Evolutionary conservation across 2,797 vertebrate species (phyloP), one percentile per base, ranked within the genome.

Genomic region (Rachycentron canadum): DNA sequence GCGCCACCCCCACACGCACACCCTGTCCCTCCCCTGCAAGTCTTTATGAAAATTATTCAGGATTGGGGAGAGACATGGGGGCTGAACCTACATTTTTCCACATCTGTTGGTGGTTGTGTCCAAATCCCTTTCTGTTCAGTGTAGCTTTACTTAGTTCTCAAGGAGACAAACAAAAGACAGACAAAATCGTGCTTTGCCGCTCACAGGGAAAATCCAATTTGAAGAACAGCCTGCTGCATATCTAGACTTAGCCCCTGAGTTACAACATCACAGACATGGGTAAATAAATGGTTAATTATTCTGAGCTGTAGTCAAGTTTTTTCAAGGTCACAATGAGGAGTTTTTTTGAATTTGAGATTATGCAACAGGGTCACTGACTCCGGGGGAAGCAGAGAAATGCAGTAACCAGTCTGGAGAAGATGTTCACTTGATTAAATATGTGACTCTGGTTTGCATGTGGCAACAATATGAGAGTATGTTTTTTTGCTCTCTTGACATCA

Each of bases 31-130:
- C 58, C 41, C 58, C 23, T 36, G n/a, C 45, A 57, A 68, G 74
- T 81, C 69, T 87, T 85, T 76, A 86, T 74, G 71, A 83, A 88
- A 87, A 85, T 23, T 17, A 76, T 90, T 85, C 43, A 49, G 62
- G 65, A 52, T 32, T 34, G 34, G 69, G 47, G 38, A 60, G 52
- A 12, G 45, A 23, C 28, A 13, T 5, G 38, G 21, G 38, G 66
- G 10, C 45, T 76, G 69, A 84, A 67, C 73, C 63, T 32, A 73
- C 70, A 85, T 86, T 83, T 89, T 84, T 88, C 87, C 84, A 89
- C 85, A 83, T 91, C 80, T 88, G 84, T 83, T 69, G 49, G 49
- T 52, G 57, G 77, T 79, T 64, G 61, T 41, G 74, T 86, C 79
- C 64, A 74, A 82, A 76, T 81, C 38, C 16, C 43, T 76, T 57